A percentile compares a stretch with the other conserved stretches of the same genome.
Conservation (phyloP, 2,797 vertebrate species). For the Anguilla anguilla region DNA sequence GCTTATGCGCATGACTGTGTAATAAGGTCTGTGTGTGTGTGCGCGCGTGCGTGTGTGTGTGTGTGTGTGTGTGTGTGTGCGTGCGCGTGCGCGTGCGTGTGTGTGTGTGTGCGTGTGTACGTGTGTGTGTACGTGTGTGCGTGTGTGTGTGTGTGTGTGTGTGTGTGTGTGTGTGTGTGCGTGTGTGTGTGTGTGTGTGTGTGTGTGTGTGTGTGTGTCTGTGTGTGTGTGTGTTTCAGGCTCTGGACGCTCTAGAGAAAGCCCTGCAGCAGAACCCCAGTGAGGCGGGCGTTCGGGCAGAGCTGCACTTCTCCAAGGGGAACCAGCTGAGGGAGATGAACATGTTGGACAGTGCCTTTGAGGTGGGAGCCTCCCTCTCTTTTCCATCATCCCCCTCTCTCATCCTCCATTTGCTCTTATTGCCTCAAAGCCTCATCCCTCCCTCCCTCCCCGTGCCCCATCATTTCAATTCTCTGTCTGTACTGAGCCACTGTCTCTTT, state of each 20-base stretch:
- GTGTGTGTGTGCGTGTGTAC: background rate
- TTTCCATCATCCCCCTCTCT: background rate
- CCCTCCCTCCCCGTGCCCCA: background rate
- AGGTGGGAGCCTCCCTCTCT: slow-evolving; percentile 69
- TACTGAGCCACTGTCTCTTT: background rate
- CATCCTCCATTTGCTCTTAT: background rate
- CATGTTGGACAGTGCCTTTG: slow-evolving; percentile 86
- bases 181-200: background rate
- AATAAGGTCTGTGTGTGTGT: background rate
- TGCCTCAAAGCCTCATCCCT: background rate
- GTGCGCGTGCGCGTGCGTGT: too few species aligned
- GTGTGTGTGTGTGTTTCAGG: slow-evolving; percentile 64
- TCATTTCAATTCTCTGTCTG: background rate
- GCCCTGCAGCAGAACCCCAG: slow-evolving; percentile 86
- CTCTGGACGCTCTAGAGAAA: slow-evolving; percentile 82
- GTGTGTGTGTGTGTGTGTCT: background rate
- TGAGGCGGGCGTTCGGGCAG: slow-evolving; percentile 83
- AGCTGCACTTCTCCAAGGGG: slow-evolving; percentile 94
- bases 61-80: too few species aligned
- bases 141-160: background rate
- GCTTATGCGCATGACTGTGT: too few species aligned
- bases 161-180: background rate
- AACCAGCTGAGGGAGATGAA: slow-evolving; percentile 96
- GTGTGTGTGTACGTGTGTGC: background rate
- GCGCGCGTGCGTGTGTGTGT: background rate